Evolutionary conservation across 37 sponge, comb jelly and placozoan species (phyloP), one percentile per base, ranked within the genome.

Genomic region (Ianthella basta): DNA sequence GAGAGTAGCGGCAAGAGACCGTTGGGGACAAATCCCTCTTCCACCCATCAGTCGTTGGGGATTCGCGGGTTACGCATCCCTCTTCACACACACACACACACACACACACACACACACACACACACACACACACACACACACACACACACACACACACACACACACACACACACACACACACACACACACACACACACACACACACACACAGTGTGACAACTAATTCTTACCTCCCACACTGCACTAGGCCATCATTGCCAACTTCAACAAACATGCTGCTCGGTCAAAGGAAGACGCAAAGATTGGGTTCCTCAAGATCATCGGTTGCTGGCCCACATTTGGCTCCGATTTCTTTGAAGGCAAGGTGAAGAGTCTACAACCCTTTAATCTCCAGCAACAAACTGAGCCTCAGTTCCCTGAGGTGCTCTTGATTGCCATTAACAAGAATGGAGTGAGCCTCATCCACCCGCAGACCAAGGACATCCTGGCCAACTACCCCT

Each of bases 321-420:
- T 97, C 56, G 61, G 86, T 23, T 65, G 82, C 15, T 97, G 93
- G 93, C 91, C 87, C 23, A 97, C 97, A n/a, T 97, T 97, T 90
- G 97, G 97, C 0, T 94, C 95, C 19, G 97, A 95, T 15, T 97
- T 97, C 93, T 97, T 97, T 87, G 97, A 97, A 88, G 93, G 94
- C 56, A 94, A 91, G 89, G 96, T 93, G 60, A 23, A 23, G 87
- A n/a, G n/a, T n/a, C n/a, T n/a, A n/a, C n/a, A n/a, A n/a, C n/a
- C n/a, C n/a, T n/a, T n/a, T n/a, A 57, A 20, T 69, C 61, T 55
- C 1, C 44, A 95, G 95, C 97, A 97, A 94, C 82, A 90, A 40
- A 97, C 97, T 33, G 97, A 94, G 82, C 91, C 89, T 2, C 87
- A 92, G 23, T 88, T 88, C 74, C 97, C 97, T 13, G 97, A 97